Evolutionary conservation across 2,797 vertebrate species (phyloP), one percentile per base, ranked within the genome.

Genomic region (Cebuella pygmaea): DNA sequence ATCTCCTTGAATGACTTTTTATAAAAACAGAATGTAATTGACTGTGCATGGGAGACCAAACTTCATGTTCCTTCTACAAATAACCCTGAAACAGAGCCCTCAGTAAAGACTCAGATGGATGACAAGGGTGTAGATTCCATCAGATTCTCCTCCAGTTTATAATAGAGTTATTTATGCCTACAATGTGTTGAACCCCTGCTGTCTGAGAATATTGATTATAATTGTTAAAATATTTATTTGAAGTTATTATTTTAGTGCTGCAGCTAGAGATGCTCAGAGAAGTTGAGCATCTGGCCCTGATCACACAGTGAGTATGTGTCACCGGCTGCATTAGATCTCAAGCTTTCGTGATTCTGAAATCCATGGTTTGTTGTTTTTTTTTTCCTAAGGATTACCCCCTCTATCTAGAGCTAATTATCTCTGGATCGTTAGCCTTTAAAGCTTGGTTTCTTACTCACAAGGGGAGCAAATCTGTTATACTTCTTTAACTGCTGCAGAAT

Each of bases 1-100:
- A 57, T 72, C 61, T 93, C 61, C 39, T 88, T 83, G 82, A 55
- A 74, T 79, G 14, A 55, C 86, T 93, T 67, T 94, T 95, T 57
- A 88, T 88, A 87, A 94, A 86, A 93, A 52, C 22, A 44, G 59
- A 82, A 79, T 41, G 33, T 74, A 67, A 75, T 39, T 86, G 72
- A 67, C 39, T 94, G 22, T 86, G 55, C 36, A 22, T 3, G 1
- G 88, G 48, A 78, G 86, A 95, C 30, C 50, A 88, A 48, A 30
- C 52, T 80, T 48, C 24, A 11, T 19, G 2, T 55, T 93, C 74
- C 95, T 61, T 74, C 50, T 70, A 76, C 87, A 86, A 75, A 57
- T 75, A 55, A 78, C 8, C 22, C 22, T 88, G 39, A 44, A 84
- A 36, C 39, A 33, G 76, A 97, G 41, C 26, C 22, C 22, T 70